A percentile compares a stretch with the other conserved stretches of the same genome.
Evolutionary conservation across 2,797 vertebrate species (phyloP).

Genomic region (Neoniphon sammara): DNA sequence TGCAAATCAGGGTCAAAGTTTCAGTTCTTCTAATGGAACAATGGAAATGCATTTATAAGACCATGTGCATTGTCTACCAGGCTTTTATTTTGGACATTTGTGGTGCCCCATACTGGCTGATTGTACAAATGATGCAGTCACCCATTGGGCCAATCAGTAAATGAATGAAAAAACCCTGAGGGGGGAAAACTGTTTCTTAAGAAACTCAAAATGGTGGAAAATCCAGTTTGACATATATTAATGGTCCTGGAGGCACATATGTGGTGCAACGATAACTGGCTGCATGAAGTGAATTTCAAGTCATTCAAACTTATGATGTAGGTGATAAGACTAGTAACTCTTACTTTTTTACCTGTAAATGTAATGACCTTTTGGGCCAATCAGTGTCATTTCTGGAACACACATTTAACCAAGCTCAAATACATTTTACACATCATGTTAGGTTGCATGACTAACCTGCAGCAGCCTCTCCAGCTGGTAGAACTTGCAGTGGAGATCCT

Average conservation of each 20-base stretch:
- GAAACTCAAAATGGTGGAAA: conserved; percentile 22
- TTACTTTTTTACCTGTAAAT: no score
- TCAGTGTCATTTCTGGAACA: no score
- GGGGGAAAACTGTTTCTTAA: no score
- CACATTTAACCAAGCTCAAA: no score
- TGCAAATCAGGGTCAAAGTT: no score
- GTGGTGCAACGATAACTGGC: neutral
- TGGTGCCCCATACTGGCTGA: conserved; percentile 5
- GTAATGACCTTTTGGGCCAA: no score
- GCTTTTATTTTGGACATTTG: conserved; percentile 16
- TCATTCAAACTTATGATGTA: conserved; percentile 23
- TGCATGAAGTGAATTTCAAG: conserved; percentile 18
- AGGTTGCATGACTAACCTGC: conserved; percentile 84
- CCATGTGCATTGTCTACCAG: no score
- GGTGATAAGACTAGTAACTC: neutral
- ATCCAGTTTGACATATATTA: conserved; percentile 16
- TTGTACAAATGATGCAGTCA: conserved; percentile 9
- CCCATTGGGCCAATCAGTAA: neutral
- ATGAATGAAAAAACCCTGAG: no score
- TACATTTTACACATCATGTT: neutral
- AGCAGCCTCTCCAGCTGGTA: conserved; percentile 95
- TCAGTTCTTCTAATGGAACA: no score
- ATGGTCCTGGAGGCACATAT: neutral
- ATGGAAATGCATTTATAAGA: no score
- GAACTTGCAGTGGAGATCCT: conserved; percentile 99